These are phyloP conservation scores for Watsonalla cultraria DNA, from an alignment of 2,888 invertebrate species.

Conservation along the genomic window DNA sequence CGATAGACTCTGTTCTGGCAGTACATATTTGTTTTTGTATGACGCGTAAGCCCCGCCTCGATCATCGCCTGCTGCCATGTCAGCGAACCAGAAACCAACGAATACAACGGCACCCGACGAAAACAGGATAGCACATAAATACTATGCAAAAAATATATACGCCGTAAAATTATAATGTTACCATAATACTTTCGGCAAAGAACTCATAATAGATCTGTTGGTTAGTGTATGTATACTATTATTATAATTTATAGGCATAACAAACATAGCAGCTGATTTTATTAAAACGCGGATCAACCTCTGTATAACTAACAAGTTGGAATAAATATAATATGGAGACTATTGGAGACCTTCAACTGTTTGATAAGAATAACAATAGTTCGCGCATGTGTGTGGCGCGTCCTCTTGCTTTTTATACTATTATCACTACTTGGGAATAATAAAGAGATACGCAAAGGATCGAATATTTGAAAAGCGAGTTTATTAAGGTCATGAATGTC, in stretches of 20 bases:
- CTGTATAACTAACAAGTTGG: neutral
- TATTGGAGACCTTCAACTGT: conserved; percentile 34
- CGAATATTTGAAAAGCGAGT: conserved; percentile 38
- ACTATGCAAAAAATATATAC: conserved; percentile 31
- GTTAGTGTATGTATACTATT: neutral
- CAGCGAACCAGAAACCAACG: conserved; percentile 46
- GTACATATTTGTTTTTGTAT: conserved; percentile 41
- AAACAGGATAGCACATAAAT: conserved; percentile 41
- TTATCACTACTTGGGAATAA: conserved; percentile 18
- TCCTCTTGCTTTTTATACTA: conserved; percentile 17
- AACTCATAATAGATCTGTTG: neutral
- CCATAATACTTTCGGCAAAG: conserved; percentile 1
- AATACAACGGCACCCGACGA: conserved; percentile 34
- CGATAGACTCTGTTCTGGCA: conserved; percentile 34
- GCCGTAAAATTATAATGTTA: conserved; percentile 27
- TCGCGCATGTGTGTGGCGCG: conserved; percentile 7
- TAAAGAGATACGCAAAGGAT: conserved; percentile 11
- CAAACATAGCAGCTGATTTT: too few relatives aligned
- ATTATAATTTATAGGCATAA: neutral
- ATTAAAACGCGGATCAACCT: neutral
- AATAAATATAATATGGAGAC: neutral
- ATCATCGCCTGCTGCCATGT: conserved; percentile 31
- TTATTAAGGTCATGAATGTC: conserved; percentile 46
- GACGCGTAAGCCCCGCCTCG: conserved; percentile 65
- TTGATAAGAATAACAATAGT: conserved; percentile 33